Conservation (phyloP, 2,888 invertebrate genomes). For the Drosophila formosana region DNA sequence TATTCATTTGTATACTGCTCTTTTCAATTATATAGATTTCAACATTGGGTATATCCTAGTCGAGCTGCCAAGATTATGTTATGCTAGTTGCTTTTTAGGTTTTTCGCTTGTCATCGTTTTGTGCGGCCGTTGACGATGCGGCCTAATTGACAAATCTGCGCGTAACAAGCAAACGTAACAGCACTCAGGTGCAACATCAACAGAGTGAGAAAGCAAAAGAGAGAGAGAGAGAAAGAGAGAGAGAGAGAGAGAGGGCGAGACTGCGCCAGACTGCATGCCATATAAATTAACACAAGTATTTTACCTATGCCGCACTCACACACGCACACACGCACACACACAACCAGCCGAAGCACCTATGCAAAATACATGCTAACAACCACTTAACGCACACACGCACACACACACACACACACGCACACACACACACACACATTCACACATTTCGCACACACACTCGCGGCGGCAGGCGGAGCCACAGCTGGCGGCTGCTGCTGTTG, state of each 20-base stretch:
- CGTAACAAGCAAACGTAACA: slow-evolving; percentile 61
- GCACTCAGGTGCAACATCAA: slow-evolving; percentile 34
- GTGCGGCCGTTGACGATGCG: slow-evolving; percentile 52
- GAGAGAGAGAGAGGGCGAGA: slow-evolving; percentile 11
- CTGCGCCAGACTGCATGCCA: slow-evolving; percentile 56
- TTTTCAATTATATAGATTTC: too few species aligned
- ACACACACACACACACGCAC: slow-evolving; percentile 33
- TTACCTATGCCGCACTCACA: slow-evolving; percentile 48
- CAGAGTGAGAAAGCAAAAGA: slow-evolving; percentile 19
- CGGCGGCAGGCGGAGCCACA: slow-evolving; percentile 12
- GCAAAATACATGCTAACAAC: slow-evolving; percentile 73
- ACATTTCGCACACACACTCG: slow-evolving; percentile 26
- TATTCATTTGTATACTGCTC: too few species aligned
- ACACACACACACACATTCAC: too few species aligned
- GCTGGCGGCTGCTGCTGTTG: slow-evolving; percentile 20
- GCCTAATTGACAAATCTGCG: slow-evolving; percentile 77
- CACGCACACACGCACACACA: slow-evolving; percentile 30
- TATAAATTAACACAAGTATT: slow-evolving; percentile 76
- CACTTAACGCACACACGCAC: slow-evolving; percentile 64
- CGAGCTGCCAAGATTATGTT: neutral
- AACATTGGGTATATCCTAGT: slow-evolving; percentile 29
- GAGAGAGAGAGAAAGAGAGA: neutral
- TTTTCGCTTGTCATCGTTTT: slow-evolving; percentile 30
- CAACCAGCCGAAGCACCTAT: slow-evolving; percentile 31
- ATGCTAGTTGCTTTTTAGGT: slow-evolving; percentile 19